Base-by-base conservation (phyloP, 2,797 vertebrate species). In the Sciurus vulgaris region DNA sequence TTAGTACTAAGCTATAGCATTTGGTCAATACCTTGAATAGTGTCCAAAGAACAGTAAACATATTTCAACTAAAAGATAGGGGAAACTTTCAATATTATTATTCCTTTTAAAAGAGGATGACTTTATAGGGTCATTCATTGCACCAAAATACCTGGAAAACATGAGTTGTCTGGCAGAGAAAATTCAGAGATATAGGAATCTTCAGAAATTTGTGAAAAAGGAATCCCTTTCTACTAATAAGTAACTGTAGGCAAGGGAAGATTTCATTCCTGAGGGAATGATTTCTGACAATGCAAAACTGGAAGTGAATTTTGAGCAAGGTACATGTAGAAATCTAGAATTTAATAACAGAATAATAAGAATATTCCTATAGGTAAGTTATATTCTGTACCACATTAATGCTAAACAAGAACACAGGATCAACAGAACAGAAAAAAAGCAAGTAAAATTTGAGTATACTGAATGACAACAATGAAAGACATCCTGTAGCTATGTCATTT, bases 241-340 rank as follows among this genome's bases (percentile, higher is more conserved):
- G n/a, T 15, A 81, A 56, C 30, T 51, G 49, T 15, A 94, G 54
- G 26, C 63, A 89, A 85, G 10, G 54, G 3, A 91, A 87, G 2
- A 1, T 88, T 86, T 84, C 41, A 26, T 44, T 63, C 28, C 56
- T 81, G 82, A 49, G 5, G 69, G 35, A 76, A 59, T 78, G 85
- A 86, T 74, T 89, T 56, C 69, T 72, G 41, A 96, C 95, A 15
- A 91, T 41, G 22, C 26, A 89, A 95, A 93, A 73, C 18, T 49
- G 28, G 49, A 86, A 69, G 74, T 13, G 63, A 97, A 92, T 89
- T 67, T 89, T 95, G 61, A 93, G 9, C 30, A 79, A 59, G 17
- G 0, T 51, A 44, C 28, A 91, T 93, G 17, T 35, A 67, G 44
- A 91, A 94, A 91, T 73, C 30, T 44, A 65, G 30, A 78, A 84